Conservation (phyloP, 2,113 vertebrate genomes). For the Engystomops pustulosus region DNA sequence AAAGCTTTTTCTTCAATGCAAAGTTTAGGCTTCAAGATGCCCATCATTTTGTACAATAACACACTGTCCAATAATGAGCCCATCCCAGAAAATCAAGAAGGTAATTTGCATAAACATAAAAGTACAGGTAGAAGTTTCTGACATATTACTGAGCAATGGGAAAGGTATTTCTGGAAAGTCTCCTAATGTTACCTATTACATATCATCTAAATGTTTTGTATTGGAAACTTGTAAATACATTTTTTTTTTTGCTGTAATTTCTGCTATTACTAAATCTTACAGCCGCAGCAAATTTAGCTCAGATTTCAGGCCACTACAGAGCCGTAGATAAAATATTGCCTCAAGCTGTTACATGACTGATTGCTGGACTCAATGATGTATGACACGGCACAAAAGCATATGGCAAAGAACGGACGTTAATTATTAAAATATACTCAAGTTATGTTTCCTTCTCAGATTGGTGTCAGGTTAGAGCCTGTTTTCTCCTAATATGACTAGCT, state of each 20-base stretch:
- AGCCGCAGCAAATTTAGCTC: neutral
- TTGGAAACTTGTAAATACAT: neutral
- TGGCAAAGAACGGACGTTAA: neutral
- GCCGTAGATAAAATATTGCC: neutral
- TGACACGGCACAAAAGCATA: neutral
- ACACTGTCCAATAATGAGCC: too few species aligned
- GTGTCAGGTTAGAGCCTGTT: neutral
- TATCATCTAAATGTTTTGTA: neutral
- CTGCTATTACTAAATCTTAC: neutral
- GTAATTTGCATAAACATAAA: too few species aligned
- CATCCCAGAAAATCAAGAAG: too few species aligned
- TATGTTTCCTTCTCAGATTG: neutral
- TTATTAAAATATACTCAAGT: conserved; percentile 6
- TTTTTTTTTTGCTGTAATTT: neutral
- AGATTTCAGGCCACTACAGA: neutral
- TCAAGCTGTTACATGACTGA: neutral
- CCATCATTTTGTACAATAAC: too few species aligned
- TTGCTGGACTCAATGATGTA: neutral
- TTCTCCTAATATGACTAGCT: neutral
- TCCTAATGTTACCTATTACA: neutral
- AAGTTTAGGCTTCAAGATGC: too few species aligned
- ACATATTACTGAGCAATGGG: too few species aligned
- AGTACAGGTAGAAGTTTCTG: too few species aligned
- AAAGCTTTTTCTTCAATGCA: too few species aligned
- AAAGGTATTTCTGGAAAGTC: too few species aligned